Evolutionary conservation across 2,888 invertebrate genomes (phyloP), one percentile per base, ranked within the genome.

Genomic region (Meiosimyza decipiens): DNA sequence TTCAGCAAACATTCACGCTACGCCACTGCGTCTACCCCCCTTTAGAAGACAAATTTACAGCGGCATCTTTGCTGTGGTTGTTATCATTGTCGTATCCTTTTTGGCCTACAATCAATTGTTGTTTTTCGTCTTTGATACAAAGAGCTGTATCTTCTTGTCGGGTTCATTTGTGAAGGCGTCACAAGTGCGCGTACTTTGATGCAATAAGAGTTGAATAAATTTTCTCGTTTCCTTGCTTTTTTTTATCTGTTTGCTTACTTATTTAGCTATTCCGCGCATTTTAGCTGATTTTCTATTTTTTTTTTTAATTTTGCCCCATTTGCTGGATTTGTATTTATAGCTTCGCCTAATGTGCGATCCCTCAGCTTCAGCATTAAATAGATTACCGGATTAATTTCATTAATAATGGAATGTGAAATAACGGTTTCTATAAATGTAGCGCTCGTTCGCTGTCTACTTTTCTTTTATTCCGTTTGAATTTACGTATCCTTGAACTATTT

Each of bases 321-420:
- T 70, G 51, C 40, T 60, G 13, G 16, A 63, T 63, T 63, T 18
- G 49, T 47, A 18, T 18, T 49, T 63, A 49, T 63, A 5, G 18
- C 15, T 22, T 33, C 40, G 40, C 40, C 40, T 40, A 40, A 40
- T 40, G 40, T 40, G 40, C 40, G 40, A 16, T 33, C 16, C n/a
- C 51, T 55, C 33, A 22, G 55, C 9, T n/a, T 33, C 33, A 16
- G 47, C 11, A 16, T 73, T 78, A 79, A 80, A 80, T 80, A 78
- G 80, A 80, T 80, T 80, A 79, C 77, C 78, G 78, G 79, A 80
- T 80, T 80, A 80, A 80, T 77, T 80, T 80, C 79, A 80, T 80
- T 80, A 80, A 80, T 80, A 80, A 80, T 80, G 80, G 76, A 80
- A 78, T 77, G 77, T 78, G 76, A 75, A 80, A 80, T 78, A 77